phyloP scores from a whole-genome alignment of 2,888 invertebrate species.

The Liposcelis brunnea region DNA sequence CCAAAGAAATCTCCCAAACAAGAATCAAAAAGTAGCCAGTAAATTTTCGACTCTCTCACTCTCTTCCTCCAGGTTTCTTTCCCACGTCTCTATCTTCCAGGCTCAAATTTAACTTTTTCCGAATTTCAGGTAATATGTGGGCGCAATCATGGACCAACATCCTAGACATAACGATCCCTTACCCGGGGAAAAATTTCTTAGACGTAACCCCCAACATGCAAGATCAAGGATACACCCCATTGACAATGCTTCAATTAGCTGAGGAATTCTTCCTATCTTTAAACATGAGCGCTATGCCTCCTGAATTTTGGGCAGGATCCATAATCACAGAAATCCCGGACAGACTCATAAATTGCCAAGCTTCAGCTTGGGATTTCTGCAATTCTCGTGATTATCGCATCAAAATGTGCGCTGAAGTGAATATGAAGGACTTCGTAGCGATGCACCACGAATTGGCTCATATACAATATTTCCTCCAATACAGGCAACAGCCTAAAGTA shows the following conservation, averaged over 20 bases:
- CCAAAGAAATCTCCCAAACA: neutral
- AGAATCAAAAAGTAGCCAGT: too few relatives aligned
- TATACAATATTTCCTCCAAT: constrained; percentile 73
- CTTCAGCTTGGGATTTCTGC: constrained; percentile 90
- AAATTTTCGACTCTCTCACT: neutral
- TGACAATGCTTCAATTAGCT: constrained; percentile 67
- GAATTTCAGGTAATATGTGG: constrained; percentile 70
- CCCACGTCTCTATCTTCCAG: too few relatives aligned
- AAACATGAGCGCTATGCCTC: constrained; percentile 71
- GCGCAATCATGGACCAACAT: constrained; percentile 75
- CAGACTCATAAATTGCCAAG: constrained; percentile 60
- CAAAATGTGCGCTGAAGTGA: constrained; percentile 73
- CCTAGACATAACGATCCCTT: constrained; percentile 63
- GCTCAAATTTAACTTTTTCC: too few relatives aligned
- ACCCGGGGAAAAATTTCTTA: constrained; percentile 63
- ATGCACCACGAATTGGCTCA: constrained; percentile 89
- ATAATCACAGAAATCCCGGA: constrained; percentile 61
- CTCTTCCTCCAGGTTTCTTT: neutral
- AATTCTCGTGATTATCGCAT: constrained; percentile 76
- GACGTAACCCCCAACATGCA: constrained; percentile 74
- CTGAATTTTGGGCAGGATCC: constrained; percentile 77
- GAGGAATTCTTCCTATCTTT: constrained; percentile 84
- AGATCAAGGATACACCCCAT: constrained; percentile 68
- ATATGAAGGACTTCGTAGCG: constrained; percentile 70
- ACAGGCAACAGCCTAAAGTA: constrained; percentile 63